Evolutionary conservation across 2,113 vertebrate species (phyloP), one percentile per base, ranked within the genome.

Genomic region (Odontophorus gujanensis): DNA sequence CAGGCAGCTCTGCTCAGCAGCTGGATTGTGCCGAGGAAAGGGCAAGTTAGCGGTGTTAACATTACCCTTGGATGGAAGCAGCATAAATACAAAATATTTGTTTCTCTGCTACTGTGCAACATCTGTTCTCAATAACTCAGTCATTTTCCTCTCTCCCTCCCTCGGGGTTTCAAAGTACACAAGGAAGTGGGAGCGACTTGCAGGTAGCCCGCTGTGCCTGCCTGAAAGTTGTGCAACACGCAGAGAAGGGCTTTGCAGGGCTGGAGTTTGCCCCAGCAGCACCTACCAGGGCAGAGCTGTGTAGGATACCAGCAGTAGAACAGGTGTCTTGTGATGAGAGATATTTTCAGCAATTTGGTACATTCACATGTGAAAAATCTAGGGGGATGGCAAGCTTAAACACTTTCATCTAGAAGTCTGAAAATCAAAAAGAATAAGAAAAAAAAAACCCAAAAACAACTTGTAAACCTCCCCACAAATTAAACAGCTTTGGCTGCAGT

Each of bases 31-130:
- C 85, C 8, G 38, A 43, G 57, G 75, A 92, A 93, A 94, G 80
- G 80, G 68, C 61, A 14, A 74, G 76, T 74, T 80, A 92, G 88
- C 95, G 15, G 66, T 71, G 82, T 67, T 67, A 87, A 71, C 72
- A 34, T 48, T 68, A 81, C 85, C 91, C 87, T 75, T 13, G 43
- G 81, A 87, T 48, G 57, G 51, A 81, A 91, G 62, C 4, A 75
- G 85, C 73, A 78, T 15, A 95, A 97, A 95, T 67, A 96, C 85
- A 85, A 95, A 95, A 95, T 96, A 95, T 95, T 97, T 97, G 92
- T 96, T 95, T 96, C 93, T 1, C 91, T 88, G 93, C 93, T 95
- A 81, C 93, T 91, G 93, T 93, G 91, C 93, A 92, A 92, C 95
- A 97, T 95, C 94, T 97, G 92, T 72, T 95, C 90, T 50, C 13